Conservation (phyloP, 2,888 invertebrate species). For the Mongoloraphidia duomilia region DNA sequence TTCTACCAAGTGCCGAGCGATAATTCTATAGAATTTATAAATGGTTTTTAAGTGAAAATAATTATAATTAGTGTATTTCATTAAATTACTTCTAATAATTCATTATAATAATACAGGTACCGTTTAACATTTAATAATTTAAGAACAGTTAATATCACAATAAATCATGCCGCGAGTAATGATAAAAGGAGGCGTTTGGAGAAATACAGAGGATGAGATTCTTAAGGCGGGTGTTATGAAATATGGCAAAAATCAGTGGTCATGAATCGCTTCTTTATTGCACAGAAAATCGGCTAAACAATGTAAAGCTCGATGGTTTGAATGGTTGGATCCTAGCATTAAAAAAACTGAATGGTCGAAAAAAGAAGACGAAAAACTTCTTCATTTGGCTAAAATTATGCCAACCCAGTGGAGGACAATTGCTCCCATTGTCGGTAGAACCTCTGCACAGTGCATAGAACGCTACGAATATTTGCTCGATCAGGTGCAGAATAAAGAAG, state of each 20-base stretch:
- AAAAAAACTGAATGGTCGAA: conserved; percentile 99
- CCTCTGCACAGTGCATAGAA: conserved; percentile 96
- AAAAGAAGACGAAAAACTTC: conserved; percentile 95
- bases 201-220: conserved; percentile 99
- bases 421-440: conserved; percentile 96
- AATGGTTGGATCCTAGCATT: conserved; percentile 98
- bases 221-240: conserved; percentile 99
- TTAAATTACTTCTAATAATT: no score
- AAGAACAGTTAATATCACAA: no score
- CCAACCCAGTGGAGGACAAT: conserved; percentile 99
- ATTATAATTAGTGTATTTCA: no score
- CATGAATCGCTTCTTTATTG: conserved; percentile 91
- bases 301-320: conserved; percentile 98
- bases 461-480: conserved; percentile 93
- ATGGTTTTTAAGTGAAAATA: no score
- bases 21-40: no score
- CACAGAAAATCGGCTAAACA: conserved; percentile 99
- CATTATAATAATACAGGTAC: no score
- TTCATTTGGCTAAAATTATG: conserved; percentile 97
- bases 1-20: no score
- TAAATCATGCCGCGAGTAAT: conserved; percentile 99
- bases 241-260: conserved; percentile 99
- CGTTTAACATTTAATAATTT: no score
- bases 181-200: conserved; percentile 99
- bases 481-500: conserved; percentile 93